phyloP scores from a whole-genome alignment of 2,113 vertebrate species.

The Platycercus adscitus region DNA sequence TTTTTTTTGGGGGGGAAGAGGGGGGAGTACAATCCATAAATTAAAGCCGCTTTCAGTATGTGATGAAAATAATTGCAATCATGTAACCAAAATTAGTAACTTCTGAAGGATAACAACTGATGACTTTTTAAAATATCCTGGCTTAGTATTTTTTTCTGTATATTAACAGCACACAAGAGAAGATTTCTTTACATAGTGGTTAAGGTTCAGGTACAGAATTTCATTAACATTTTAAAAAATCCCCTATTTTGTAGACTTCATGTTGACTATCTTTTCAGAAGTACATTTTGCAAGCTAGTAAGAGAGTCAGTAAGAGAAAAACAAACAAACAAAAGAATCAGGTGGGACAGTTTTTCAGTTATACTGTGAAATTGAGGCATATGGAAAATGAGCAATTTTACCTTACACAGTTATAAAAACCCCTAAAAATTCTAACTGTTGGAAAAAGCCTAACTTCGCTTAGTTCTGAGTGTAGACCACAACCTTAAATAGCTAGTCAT shows the following conservation, averaged over 20 bases:
- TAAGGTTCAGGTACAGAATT: neutral
- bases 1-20: accelerated
- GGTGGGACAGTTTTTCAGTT: neutral
- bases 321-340: neutral
- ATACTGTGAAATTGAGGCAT: neutral
- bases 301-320: neutral
- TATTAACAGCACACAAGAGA: neutral
- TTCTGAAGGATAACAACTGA: neutral
- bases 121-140: neutral
- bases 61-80: neutral
- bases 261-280: neutral
- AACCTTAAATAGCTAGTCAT: neutral
- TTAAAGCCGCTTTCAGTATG: neutral
- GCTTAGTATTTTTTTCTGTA: neutral
- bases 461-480: neutral
- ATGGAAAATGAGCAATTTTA: neutral
- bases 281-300: neutral
- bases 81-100: neutral
- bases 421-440: neutral
- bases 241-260: neutral
- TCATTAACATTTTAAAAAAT: neutral
- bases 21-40: neutral
- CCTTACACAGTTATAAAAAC: neutral
- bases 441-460: neutral
- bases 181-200: neutral